These are phyloP conservation scores for Spea bombifrons DNA, from an alignment of 2,113 vertebrate species.

Conservation along the genomic window DNA sequence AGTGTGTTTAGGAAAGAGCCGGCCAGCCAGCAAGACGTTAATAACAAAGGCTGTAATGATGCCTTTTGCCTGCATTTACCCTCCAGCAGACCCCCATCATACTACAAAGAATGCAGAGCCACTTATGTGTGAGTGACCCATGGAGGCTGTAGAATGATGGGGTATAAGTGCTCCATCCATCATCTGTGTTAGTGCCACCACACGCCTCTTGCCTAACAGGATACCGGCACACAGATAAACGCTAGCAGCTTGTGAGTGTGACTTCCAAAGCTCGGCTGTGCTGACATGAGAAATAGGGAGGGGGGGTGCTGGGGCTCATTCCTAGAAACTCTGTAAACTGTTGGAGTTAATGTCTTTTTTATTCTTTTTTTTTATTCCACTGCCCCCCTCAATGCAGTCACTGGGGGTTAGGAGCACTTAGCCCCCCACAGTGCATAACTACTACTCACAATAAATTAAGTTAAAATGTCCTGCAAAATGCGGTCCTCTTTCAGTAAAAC, in stretches of 20 bases:
- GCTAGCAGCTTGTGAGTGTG: conserved; percentile 35
- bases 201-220: conserved; percentile 17
- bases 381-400: too few species aligned
- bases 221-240: conserved; percentile 36
- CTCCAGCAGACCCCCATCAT: neutral
- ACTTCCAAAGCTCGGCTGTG: conserved; percentile 22
- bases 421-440: too few species aligned
- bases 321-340: neutral
- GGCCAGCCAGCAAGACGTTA: neutral
- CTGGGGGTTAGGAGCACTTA: too few species aligned
- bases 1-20: too few species aligned
- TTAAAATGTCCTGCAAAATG: too few species aligned
- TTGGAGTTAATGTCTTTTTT: neutral
- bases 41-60: neutral
- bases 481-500: too few species aligned
- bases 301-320: neutral
- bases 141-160: conserved; percentile 37
- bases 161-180: conserved; percentile 40
- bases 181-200: conserved; percentile 32
- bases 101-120: conserved; percentile 25
- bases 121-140: conserved; percentile 36
- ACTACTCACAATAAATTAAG: too few species aligned
- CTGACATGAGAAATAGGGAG: conserved; percentile 15
- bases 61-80: neutral
- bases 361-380: too few species aligned